A percentile compares a stretch with the other conserved stretches of the same genome.
Evolutionary conservation across 2,797 vertebrate genomes (phyloP).

Genomic region (Sphaeramia orbicularis): DNA sequence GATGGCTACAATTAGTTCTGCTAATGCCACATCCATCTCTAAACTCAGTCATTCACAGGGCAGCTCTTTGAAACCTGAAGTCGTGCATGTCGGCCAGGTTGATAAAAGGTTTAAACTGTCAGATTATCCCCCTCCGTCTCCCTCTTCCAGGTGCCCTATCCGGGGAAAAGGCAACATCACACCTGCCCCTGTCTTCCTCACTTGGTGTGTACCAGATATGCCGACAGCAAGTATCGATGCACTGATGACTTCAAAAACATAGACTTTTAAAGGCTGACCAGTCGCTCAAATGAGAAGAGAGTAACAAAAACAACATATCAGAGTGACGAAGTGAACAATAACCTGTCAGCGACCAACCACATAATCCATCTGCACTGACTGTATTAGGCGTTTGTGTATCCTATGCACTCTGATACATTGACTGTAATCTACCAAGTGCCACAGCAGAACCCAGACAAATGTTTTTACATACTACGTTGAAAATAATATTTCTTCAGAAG

Average conservation of each 20-base stretch:
- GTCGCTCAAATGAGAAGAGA: conserved; percentile 5
- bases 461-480: conserved; percentile 21
- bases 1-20: conserved; percentile 43
- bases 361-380: conserved; percentile 39
- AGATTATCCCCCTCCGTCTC: conserved; percentile 25
- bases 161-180: conserved; percentile 89
- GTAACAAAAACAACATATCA: conserved; percentile 12
- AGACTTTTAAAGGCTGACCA: conserved; percentile 80
- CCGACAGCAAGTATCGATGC: conserved; percentile 88
- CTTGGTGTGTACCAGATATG: conserved; percentile 85
- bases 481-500: conserved; percentile 1
- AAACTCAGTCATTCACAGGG: conserved; percentile 36
- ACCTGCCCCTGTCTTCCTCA: conserved; percentile 91
- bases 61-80: conserved; percentile 21
- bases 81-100: conserved; percentile 25
- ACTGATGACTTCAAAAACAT: conserved; percentile 89
- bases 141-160: conserved; percentile 87
- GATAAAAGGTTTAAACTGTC: conserved; percentile 40
- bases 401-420: conserved; percentile 53
- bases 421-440: conserved; percentile 13
- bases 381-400: conserved; percentile 52
- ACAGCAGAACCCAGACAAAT: conserved; percentile 24
- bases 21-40: conserved; percentile 47
- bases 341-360: conserved; percentile 17
- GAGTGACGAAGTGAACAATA: conserved; percentile 40